Evolutionary conservation across 1,140 invertebrate species (phyloP), one percentile per base, ranked within the genome.

Genomic region (Grapholita molesta): DNA sequence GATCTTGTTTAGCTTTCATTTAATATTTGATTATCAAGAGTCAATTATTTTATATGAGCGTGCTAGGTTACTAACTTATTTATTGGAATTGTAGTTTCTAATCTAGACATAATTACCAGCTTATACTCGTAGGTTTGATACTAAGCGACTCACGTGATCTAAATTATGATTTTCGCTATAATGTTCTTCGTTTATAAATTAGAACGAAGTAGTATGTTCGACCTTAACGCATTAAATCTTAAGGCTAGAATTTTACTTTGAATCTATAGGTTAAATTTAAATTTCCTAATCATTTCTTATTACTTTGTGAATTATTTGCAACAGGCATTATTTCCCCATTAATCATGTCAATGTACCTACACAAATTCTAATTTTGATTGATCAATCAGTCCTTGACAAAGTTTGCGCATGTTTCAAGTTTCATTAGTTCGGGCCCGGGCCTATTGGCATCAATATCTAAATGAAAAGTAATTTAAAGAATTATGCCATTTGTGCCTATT

Each of bases 291-390:
- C 8, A 48, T 61, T 55, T 61, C 21, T 30, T 25, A 12, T 61
- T 57, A 9, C 23, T 57, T 8, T 32, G 55, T 25, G 18, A 32
- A 21, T 32, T 3, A 7, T 25, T 61, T 61, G 55, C 9, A 48
- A 48, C 42, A 48, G 7, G 28, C 3, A 61, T 25, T n/a, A 1
- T 61, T 30, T 30, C 25, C n/a, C 30, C 28, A 61, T 61, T 61
- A 61, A 61, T 61, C 55, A 61, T 4, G 11, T 23, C 24, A 25
- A 23, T 61, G 55, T 61, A 61, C n/a, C n/a, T n/a, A n/a, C 55
- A 32, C 25, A 61, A 28, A 28, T 32, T 61, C 15, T 61, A 61
- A 61, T 61, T 61, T 61, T 61, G 55, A 61, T 61, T 61, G 55
- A 61, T 61, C 25, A 57, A n/a, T n/a, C 53, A 18, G n/a, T n/a